Evolutionary conservation across 2,797 vertebrate genomes (phyloP), one percentile per base, ranked within the genome.

Genomic region (Enteromius thamalakanensis): DNA sequence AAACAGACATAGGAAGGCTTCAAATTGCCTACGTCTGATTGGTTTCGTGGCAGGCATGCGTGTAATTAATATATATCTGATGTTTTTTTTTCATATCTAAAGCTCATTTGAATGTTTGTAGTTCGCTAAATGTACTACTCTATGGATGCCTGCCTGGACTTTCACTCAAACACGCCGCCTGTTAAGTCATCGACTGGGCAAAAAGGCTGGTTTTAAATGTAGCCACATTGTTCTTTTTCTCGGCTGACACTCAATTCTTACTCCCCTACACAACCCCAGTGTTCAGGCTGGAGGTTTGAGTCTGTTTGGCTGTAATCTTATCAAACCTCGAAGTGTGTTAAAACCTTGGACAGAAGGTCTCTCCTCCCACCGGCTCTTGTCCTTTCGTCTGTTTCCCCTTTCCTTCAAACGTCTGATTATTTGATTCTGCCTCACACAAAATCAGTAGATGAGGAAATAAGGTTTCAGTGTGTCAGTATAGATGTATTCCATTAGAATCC

Each of bases 221-320:
- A 53, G 45, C 32, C 21, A 19, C 32, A 51, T 65, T 37, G 45
- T 40, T 55, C 62, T 65, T 83, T 58, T 53, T 9, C 42, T 26
- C 45, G 21, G 45, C 8, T 53, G 29, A 65, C 29, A 81, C 19
- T 76, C 47, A 64, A n/a, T 74, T 62, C 81, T 71, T 53, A 12
- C 72, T 26, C 37, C 49, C 37, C n/a, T 64, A 8, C 23, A 77
- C 26, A 49, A 47, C 34, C 34, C 19, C 51, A 69, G 65, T 69
- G 74, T 76, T 55, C n/a, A 67, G 80, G 26, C 26, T 74, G 70
- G 70, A 65, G 80, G 45, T 76, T 82, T 69, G 58, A 37, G 26
- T 69, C 34, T 74, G 69, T 49, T 81, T 49, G 45, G 51, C 37
- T 83, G 64, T 83, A 83, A 83, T 77, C 74, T 83, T 77, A 82